Base-by-base conservation (phyloP, 2,797 vertebrate genomes). In the Enteromius thamalakanensis region DNA sequence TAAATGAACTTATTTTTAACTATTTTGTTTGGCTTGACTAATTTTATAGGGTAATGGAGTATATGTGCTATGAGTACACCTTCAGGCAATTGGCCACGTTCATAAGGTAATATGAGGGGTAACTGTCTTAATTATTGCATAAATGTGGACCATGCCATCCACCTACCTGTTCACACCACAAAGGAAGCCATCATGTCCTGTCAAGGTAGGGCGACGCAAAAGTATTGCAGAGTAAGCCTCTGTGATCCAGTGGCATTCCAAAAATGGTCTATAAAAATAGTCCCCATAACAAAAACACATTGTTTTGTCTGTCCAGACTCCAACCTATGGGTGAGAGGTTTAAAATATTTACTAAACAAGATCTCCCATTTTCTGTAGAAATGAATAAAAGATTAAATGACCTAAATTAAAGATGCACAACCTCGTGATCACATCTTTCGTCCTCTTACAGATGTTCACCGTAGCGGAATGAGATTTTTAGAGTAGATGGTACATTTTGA, bases 131-230 rank as follows among this genome's bases (percentile, higher is more conserved):
- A 29, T 29, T 60, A 14, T 26, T 26, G 3, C 15, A 19, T 51
- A 51, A 51, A 19, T 55, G 19, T 55, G 21, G 53, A 55, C 53
- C 1, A 4, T 10, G 21, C 53, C 21, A 55, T n/a, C 19, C 53
- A 55, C 21, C 19, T 53, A 55, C 53, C 21, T 55, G 21, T 1
- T n/a, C 53, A 10, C 53, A 55, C 21, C 53, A 55, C 6, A 29
- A 26, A 12, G 12, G 53, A 58, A 58, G 19, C 55, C n/a, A n/a
- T 1, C 7, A 9, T 55, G 8, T n/a, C 15, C 3, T 4, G 7
- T 53, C 17, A 7, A 2, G 2, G 7, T n/a, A 9, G n/a, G n/a
- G 12, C 1, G 0, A 12, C 3, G 1, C 1, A 14, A 4, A 23
- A 23, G 53, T 58, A 11, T 23, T 0, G 4, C n/a, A 58, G 0